These are phyloP conservation scores for Carlito syrichta DNA, from an alignment of 2,113 vertebrate genomes.

Conservation along the genomic window DNA sequence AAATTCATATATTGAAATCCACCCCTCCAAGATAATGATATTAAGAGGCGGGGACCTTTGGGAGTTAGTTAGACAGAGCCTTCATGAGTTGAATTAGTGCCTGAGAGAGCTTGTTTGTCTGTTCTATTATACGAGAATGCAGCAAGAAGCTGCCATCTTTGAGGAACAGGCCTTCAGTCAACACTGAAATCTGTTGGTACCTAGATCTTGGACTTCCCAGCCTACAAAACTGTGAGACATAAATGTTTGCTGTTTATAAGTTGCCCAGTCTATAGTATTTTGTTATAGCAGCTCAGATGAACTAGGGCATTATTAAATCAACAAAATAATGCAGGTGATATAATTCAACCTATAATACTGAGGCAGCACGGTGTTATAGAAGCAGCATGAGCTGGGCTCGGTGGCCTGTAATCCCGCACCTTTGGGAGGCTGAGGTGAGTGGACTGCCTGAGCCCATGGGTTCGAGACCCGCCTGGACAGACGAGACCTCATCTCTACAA, in stretches of 20 bases:
- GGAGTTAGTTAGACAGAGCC: neutral
- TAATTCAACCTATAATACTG: neutral
- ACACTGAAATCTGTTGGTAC: neutral
- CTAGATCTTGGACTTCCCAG: neutral
- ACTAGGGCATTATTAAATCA: neutral
- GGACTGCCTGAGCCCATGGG: no score
- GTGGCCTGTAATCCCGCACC: no score
- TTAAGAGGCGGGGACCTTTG: neutral
- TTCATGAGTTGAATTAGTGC: neutral
- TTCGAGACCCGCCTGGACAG: no score
- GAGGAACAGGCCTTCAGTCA: neutral
- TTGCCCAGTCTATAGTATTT: neutral
- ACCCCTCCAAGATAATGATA: neutral
- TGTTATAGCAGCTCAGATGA: neutral
- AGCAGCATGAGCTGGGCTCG: neutral
- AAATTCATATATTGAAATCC: neutral
- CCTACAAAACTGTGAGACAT: neutral
- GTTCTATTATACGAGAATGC: neutral
- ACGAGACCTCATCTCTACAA: no score
- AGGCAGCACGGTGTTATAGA: neutral
- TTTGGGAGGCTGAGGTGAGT: no score
- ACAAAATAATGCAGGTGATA: neutral
- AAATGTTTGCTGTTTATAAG: neutral
- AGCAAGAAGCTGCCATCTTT: neutral
- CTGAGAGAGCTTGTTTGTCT: neutral